Evolutionary conservation across 2,888 invertebrate species (phyloP).

Genomic region (Melipona bicolor): DNA sequence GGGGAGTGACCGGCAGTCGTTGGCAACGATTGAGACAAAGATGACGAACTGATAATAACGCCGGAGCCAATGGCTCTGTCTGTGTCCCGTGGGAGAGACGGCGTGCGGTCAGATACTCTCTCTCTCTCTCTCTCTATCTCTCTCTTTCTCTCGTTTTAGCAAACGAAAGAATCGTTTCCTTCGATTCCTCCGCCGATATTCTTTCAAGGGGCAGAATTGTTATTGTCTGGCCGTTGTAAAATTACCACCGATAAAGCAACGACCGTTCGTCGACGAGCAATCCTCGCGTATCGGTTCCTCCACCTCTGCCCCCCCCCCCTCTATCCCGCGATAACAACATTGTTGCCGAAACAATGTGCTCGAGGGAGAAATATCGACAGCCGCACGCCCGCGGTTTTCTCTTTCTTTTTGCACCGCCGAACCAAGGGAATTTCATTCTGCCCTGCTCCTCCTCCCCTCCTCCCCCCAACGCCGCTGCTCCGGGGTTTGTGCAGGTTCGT

Average conservation of each 20-base stretch:
- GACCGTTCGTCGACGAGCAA: conserved; percentile 32
- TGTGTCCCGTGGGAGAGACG: neutral
- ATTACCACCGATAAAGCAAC: conserved; percentile 53
- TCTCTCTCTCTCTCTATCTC: neutral
- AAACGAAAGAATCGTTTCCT: conserved; percentile 32
- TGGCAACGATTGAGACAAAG: conserved; percentile 57
- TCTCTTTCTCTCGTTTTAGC: neutral
- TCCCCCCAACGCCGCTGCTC: neutral
- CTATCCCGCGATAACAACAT: conserved; percentile 21
- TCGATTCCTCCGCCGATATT: conserved; percentile 34
- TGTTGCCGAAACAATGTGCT: conserved; percentile 38
- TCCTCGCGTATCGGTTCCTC: conserved; percentile 22
- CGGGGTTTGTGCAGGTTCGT: neutral
- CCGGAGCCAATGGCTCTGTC: conserved; percentile 1
- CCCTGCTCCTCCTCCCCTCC: too few relatives aligned
- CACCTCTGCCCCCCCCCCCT: neutral
- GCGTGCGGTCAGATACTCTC: neutral
- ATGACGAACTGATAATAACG: conserved; percentile 70
- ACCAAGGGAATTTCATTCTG: neutral
- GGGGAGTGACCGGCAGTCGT: conserved; percentile 24
- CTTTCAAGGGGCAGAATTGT: conserved; percentile 37
- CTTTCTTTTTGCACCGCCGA: neutral
- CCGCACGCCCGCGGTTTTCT: neutral
- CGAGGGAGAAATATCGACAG: conserved; percentile 42
- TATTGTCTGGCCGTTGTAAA: conserved; percentile 52